Percentiles rank a stretch among this genome's conserved stretches.
Conservation (phyloP, 2,888 invertebrate species). For the Erebia aethiops region DNA sequence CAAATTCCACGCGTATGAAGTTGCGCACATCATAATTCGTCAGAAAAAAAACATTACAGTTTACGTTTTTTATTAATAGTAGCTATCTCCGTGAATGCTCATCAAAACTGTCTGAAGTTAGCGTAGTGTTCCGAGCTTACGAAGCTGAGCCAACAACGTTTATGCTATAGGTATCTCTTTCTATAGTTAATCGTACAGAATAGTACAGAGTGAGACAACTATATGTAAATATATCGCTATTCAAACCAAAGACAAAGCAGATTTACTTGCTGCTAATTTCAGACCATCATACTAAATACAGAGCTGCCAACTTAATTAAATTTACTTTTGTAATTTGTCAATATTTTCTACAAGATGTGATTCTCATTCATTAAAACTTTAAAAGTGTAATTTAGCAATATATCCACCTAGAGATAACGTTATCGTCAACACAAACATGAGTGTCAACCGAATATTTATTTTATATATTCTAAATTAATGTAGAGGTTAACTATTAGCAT, state of each 20-base stretch:
- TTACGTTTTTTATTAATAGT: neutral
- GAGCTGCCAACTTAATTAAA: neutral
- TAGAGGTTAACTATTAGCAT: neutral
- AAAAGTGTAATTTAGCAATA: neutral
- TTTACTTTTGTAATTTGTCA: neutral
- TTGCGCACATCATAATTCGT: too few relatives aligned
- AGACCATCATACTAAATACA: neutral
- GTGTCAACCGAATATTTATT: neutral
- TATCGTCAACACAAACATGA: slow-evolving; percentile 3
- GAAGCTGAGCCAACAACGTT: neutral
- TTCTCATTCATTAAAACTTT: too few relatives aligned
- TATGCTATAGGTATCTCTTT: neutral
- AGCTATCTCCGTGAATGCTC: neutral
- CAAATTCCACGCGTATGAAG: too few relatives aligned
- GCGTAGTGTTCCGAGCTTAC: neutral
- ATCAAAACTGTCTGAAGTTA: neutral
- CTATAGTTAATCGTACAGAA: neutral
- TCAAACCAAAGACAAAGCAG: neutral
- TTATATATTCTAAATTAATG: neutral
- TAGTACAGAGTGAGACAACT: neutral
- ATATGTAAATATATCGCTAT: neutral
- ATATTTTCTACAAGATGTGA: neutral
- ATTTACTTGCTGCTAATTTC: neutral
- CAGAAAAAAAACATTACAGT: too few relatives aligned
- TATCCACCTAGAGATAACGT: slow-evolving; percentile 8